A percentile compares a stretch with the other conserved stretches of the same genome.
phyloP scores from a whole-genome alignment of 1,140 invertebrate genomes.

The Psix sp. region DNA sequence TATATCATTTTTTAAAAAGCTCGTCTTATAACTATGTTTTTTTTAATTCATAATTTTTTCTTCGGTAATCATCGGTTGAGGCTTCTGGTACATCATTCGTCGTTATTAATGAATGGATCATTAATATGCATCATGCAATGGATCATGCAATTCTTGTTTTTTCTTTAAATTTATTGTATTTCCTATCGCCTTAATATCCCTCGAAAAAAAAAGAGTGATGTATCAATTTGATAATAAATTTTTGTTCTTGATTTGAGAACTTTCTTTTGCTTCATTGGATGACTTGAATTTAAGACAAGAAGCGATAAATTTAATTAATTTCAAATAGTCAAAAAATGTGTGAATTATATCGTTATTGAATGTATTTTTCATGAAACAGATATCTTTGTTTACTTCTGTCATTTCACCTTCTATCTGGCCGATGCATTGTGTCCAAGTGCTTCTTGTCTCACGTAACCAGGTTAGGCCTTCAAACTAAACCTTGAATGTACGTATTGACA shows the following conservation, averaged over 20 bases:
- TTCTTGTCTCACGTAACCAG: not conserved
- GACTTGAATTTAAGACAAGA: not conserved
- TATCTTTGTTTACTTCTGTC: conserved; percentile 5
- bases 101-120: too few species aligned
- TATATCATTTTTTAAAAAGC: too few species aligned
- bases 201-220: too few species aligned
- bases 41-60: too few species aligned
- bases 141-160: too few species aligned
- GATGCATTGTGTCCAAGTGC: not conserved
- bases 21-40: too few species aligned
- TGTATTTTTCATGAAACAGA: not conserved
- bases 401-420: not conserved
- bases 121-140: too few species aligned
- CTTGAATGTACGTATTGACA: conserved; percentile 73
- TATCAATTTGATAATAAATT: too few species aligned
- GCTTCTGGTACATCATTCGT: too few species aligned
- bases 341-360: not conserved
- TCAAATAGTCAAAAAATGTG: not conserved
- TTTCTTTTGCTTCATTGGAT: not conserved
- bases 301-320: not conserved
- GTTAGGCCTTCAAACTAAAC: conserved; percentile 7
- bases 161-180: too few species aligned
- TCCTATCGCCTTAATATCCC: too few species aligned
- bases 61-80: too few species aligned
- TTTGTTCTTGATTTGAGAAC: not conserved